Base-by-base conservation (phyloP, 2,113 vertebrate species). In the Phocoena phocoena region DNA sequence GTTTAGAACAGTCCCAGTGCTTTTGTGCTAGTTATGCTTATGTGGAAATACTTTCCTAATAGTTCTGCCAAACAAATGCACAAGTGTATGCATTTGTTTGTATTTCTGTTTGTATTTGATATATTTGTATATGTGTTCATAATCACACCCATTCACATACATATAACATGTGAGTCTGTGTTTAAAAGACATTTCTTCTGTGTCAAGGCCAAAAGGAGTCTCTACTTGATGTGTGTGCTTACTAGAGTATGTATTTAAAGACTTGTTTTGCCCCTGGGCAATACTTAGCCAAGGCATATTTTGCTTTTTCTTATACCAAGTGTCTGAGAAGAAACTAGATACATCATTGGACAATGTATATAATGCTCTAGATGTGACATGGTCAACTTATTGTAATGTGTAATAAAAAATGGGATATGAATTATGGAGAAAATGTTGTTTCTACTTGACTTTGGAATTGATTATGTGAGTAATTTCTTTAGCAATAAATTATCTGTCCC, bases 291-390 rank as follows among this genome's bases (percentile, higher is more conserved):
- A 93, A 87, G 13, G 28, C 44, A 18, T 55, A 67, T 21, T 85
- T 97, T 58, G 21, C 33, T 86, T 65, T 83, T 87, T 47, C 50
- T 68, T 83, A 44, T 47, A 68, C 62, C 9, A 68, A 79, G 13
- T 67, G 3, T 53, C 79, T 90, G 81, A 96, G 81, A 92, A 97
- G 28, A 68, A 96, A 65, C 36, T 15, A 95, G 33, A 80, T 47
- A 92, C 8, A 83, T 23, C 41, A 79, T 26, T 80, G 17, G 13
- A 68, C 26, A 74, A 88, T 65, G 3, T 79, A 50, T 68, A 38
- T 41, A 67, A 74, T 8, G 50, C 31, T 89, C 8, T 81, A 67
- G 18, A 70, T 80, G 2, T 71, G 12, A 60, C 18, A 73, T 26
- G 62, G 13, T 70, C 63, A 36, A 44, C 31, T 65, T 58, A 65